Conservation (phyloP, 2,797 vertebrate genomes). For the Cichlasoma orientale region DNA sequence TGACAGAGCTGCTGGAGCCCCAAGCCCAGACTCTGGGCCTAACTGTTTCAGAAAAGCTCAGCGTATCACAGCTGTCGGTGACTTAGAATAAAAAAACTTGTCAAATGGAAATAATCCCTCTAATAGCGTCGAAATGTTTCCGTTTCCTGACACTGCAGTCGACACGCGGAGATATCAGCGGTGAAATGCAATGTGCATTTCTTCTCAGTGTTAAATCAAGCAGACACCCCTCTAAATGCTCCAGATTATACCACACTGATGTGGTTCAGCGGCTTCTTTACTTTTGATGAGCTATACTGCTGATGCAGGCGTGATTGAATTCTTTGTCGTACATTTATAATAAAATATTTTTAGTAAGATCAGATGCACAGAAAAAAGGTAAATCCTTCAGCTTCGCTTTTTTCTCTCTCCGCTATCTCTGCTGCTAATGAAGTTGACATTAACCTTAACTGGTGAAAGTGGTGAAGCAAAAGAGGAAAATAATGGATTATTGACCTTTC, state of each 20-base stretch:
- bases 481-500: slow-evolving; percentile 54
- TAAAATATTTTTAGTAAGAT: not conserved
- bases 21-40: not conserved
- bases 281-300: slow-evolving; percentile 30
- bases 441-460: slow-evolving; percentile 16
- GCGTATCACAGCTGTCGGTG: slow-evolving; percentile 16
- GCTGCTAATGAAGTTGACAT: slow-evolving; percentile 10
- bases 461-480: slow-evolving; percentile 9
- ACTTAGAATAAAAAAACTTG: slow-evolving; percentile 34
- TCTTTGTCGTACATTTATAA: not conserved
- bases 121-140: not conserved
- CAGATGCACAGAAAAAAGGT: not conserved
- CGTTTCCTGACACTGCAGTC: slow-evolving; percentile 13
- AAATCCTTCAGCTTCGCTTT: not conserved
- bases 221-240: slow-evolving; percentile 14
- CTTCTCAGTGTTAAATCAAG: slow-evolving; percentile 27
- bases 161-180: slow-evolving; percentile 13
- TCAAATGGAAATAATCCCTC: slow-evolving; percentile 37
- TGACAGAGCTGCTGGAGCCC: not conserved
- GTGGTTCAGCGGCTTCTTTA: slow-evolving; percentile 22
- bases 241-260: slow-evolving; percentile 32
- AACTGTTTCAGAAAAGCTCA: slow-evolving; percentile 14
- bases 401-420: not conserved
- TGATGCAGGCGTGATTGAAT: slow-evolving; percentile 9
- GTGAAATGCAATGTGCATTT: not conserved